Base-by-base conservation (phyloP, 2,888 invertebrate species). In the Calliopum simillimum region DNA sequence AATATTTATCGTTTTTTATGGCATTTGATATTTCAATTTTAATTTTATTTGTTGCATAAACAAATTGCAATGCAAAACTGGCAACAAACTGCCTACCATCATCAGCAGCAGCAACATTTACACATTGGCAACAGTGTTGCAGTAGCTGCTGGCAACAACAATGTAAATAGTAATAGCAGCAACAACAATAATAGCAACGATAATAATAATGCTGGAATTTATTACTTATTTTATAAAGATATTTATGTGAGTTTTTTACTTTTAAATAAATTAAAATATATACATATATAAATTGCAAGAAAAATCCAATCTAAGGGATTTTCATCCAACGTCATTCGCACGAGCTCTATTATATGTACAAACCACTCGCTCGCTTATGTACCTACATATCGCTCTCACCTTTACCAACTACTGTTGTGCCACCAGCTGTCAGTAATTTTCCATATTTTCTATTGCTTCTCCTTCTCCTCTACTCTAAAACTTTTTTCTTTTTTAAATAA, bases 181-280 rank as follows among this genome's bases (percentile, higher is more conserved):
- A 73, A 33, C 74, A 69, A 55, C 47, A 73, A 66, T 19, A 74
- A 55, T 43, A 74, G 65, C 59, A 75, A 71, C 25, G 68, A 41
- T 33, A 74, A 65, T 73, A 74, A 74, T 73, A 76, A 73, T 76
- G 80, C 81, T 77, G 82, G 81, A 75, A 79, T 83, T 79, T 84
- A 83, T 80, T 83, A 83, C 82, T 81, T 83, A 74, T 80, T 82
- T 79, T 83, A 83, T 79, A 82, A 82, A 82, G 83, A 83, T 81
- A 77, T 83, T 77, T 82, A 83, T 83, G 83, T 83, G 82, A 83
- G 83, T 83, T 73, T 53, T 41, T 21, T n/a, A n/a, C n/a, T n/a
- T n/a, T n/a, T n/a, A n/a, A n/a, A n/a, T n/a, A n/a, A n/a, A n/a
- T n/a, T n/a, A n/a, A n/a, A n/a, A n/a, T n/a, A n/a, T n/a, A n/a